Evolutionary conservation across 2,113 vertebrate species (phyloP).

Genomic region (Trichomycterus rosablanca): DNA sequence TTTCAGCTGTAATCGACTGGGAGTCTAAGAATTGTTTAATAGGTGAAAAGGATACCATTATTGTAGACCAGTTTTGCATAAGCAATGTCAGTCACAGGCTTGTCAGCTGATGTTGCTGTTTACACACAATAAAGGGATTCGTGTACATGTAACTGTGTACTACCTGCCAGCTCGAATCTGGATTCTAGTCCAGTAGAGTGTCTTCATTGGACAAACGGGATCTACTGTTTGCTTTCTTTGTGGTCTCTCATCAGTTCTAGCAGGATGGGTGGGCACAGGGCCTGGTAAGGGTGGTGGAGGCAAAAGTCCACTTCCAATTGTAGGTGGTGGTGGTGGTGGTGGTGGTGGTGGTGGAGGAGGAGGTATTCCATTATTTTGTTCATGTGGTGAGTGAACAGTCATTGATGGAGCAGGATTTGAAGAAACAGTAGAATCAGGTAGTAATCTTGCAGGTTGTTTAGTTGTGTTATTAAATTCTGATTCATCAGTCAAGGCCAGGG

Average conservation of each 20-base stretch:
- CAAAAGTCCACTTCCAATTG: conserved; percentile 8
- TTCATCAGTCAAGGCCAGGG: conserved; percentile 55
- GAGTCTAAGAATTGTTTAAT: too few species aligned
- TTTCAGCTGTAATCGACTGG: too few species aligned
- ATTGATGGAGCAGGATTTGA: too few species aligned
- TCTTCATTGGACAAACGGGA: conserved; percentile 87
- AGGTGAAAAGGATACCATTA: too few species aligned
- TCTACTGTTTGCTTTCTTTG: conserved; percentile 81
- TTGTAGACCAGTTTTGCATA: too few species aligned
- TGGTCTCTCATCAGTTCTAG: conserved; percentile 58
- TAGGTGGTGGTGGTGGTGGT: conserved; percentile 10
- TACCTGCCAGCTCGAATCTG: conserved; percentile 86
- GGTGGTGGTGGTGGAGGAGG: conserved; percentile 30
- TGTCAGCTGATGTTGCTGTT: too few species aligned
- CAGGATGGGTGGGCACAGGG: conserved; percentile 51
- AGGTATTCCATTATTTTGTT: too few species aligned
- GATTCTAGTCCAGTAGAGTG: conserved; percentile 94
- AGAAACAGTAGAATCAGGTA: too few species aligned
- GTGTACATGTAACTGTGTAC: conserved; percentile 2
- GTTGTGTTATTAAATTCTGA: conserved; percentile 45
- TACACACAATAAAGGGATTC: background rate
- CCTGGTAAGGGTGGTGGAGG: conserved; percentile 37
- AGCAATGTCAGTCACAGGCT: too few species aligned
- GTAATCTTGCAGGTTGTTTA: too few species aligned
- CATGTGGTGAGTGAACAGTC: too few species aligned